Base-by-base conservation (phyloP, 1,140 invertebrate genomes). In the Heliconius melpomene region DNA sequence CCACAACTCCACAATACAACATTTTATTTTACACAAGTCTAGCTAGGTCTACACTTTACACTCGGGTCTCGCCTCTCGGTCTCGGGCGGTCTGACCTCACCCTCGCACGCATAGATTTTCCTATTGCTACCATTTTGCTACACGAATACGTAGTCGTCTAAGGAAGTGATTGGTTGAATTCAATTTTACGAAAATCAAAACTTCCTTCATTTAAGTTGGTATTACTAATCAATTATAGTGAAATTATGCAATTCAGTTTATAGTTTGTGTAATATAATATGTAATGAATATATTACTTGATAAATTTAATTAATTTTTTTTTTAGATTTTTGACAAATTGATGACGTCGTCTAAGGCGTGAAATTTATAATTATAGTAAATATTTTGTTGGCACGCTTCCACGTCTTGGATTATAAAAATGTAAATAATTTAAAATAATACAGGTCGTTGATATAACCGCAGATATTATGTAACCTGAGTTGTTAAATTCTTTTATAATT, bases 161-260 rank as follows among this genome's bases (percentile, higher is more conserved):
- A 13, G 13, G 23, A n/a, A 57, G 29, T 74, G 54, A 79, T 79
- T 79, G 78, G 78, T 79, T 79, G 73, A 74, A 26, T 73, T 60
- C 20, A 73, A 73, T 73, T 74, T 54, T 57, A 79, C 72, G 54
- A 23, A 74, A 73, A 74, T 79, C 26, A 70, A 79, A 74, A 78
- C 75, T 78, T 54, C 50, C 75, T 52, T 71, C 32, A 52, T 75
- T 36, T 73, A 82, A 72, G 77, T 82, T 82, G 81, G 81, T 77
- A 82, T 36, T 73, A 75, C 71, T 72, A 77, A 82, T 82, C 81
- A 79, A 82, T 82, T 82, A 78, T 70, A 60, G 38, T 73, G 38
- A 46, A 29, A 66, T 66, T 66, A 66, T 66, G 60, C 60, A 66
- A 23, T 57, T 66, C 9, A 29, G 3, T 29, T 66, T 66, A 29